These are phyloP conservation scores for Zygogramma bicolorata DNA, from an alignment of 2,888 invertebrate species.

Conservation along the genomic window DNA sequence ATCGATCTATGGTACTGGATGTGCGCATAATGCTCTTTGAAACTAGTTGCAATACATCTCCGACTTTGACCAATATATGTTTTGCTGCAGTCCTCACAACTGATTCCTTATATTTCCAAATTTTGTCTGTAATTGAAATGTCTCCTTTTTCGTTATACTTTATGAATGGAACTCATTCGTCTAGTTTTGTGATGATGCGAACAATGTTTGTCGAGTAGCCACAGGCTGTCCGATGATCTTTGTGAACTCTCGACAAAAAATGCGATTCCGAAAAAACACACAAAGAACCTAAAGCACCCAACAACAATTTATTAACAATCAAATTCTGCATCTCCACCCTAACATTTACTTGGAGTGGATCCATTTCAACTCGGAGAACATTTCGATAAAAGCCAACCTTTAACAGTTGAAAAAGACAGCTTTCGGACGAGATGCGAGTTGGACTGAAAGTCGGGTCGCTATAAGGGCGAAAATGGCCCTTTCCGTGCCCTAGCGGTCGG, in stretches of 20 bases:
- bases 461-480: slow-evolving; percentile 37
- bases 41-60: no score
- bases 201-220: background rate
- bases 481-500: slow-evolving; percentile 40
- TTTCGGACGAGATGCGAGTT: slow-evolving; percentile 21
- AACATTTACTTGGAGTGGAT: slow-evolving; percentile 30
- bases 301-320: slow-evolving; percentile 4
- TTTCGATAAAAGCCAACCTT: slow-evolving; percentile 46
- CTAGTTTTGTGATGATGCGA: no score
- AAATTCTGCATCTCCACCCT: slow-evolving; percentile 6
- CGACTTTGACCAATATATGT: no score
- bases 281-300: background rate
- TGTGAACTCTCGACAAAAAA: background rate
- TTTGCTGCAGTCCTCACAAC: no score
- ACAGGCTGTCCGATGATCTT: background rate
- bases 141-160: no score
- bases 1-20: no score
- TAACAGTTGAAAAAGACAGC: slow-evolving; percentile 50
- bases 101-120: no score
- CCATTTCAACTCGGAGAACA: slow-evolving; percentile 28
- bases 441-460: background rate
- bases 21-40: no score
- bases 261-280: background rate
- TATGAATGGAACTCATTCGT: no score
- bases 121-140: no score